Evolutionary conservation across 2,888 invertebrate species (phyloP).

Genomic region (Cetonia aurata): DNA sequence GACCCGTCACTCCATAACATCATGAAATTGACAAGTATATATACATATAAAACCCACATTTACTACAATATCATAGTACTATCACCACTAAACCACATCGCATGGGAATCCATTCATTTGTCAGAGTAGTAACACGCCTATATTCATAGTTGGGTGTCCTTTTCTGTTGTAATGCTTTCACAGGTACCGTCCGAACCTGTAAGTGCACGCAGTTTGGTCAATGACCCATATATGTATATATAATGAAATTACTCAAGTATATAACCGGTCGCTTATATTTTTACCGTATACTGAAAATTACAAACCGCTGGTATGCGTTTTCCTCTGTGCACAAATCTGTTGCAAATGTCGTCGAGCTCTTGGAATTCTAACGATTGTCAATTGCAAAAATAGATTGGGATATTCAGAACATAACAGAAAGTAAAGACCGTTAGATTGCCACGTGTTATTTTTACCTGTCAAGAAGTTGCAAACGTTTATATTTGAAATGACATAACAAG

Average conservation of each 20-base stretch:
- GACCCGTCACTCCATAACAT: background rate
- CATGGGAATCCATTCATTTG: slow-evolving; percentile 1
- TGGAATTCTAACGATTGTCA: no score
- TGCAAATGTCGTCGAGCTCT: background rate
- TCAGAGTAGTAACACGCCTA: background rate
- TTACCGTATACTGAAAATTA: background rate
- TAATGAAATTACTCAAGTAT: slow-evolving; percentile 42
- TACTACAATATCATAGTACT: background rate
- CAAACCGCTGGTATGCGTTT: background rate
- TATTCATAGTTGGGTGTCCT: background rate
- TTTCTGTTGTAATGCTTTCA: slow-evolving; percentile 5
- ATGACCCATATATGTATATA: slow-evolving; percentile 29
- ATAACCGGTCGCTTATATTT: slow-evolving; percentile 37
- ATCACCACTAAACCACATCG: background rate
- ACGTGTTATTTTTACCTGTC: no score
- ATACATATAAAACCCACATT: background rate
- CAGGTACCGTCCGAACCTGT: background rate
- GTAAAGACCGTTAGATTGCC: no score
- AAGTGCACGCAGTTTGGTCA: slow-evolving; percentile 35
- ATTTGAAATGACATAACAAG: no score
- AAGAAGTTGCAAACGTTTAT: no score
- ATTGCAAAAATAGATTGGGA: no score
- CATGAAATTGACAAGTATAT: background rate
- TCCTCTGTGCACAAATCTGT: background rate
- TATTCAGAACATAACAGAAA: no score